Percentiles rank a stretch among this genome's conserved stretches.
Evolutionary conservation across 2,113 vertebrate genomes (phyloP).

Genomic region (Alosa alosa): DNA sequence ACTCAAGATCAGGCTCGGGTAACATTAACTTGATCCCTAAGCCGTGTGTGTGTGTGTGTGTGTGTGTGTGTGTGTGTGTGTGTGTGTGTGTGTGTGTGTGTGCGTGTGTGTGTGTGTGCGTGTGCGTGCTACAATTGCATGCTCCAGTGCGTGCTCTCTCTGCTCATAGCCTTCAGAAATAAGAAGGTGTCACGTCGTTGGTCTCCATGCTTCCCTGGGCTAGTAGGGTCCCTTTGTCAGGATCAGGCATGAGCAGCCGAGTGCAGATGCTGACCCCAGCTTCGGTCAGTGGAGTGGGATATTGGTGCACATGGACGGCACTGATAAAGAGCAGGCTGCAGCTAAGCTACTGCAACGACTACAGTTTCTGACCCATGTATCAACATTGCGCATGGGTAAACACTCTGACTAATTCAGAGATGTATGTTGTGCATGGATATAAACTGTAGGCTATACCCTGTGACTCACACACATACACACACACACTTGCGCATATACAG

Average conservation of each 20-base stretch:
- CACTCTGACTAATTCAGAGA: not conserved
- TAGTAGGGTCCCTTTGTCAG: too few species aligned
- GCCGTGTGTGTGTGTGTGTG: not conserved
- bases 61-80: not conserved
- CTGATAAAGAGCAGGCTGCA: not conserved
- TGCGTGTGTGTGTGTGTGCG: not conserved
- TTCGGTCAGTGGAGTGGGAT: not conserved
- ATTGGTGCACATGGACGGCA: not conserved
- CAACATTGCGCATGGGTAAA: not conserved
- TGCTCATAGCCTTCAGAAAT: not conserved
- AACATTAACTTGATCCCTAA: not conserved
- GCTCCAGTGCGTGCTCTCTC: not conserved
- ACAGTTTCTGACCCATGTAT: not conserved
- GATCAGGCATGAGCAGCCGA: not conserved
- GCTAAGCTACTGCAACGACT: not conserved
- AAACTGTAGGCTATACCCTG: too few species aligned
- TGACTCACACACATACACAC: not conserved
- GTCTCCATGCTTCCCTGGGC: not conserved
- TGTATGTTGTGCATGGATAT: too few species aligned
- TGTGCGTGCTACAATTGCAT: not conserved
- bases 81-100: not conserved
- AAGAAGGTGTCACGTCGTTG: not conserved
- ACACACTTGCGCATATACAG: not conserved
- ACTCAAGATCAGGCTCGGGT: not conserved
- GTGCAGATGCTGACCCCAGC: not conserved